A percentile compares a stretch with the other conserved stretches of the same genome.
Evolutionary conservation across 2,888 invertebrate species (phyloP).

Genomic region (Cepaea hortensis): DNA sequence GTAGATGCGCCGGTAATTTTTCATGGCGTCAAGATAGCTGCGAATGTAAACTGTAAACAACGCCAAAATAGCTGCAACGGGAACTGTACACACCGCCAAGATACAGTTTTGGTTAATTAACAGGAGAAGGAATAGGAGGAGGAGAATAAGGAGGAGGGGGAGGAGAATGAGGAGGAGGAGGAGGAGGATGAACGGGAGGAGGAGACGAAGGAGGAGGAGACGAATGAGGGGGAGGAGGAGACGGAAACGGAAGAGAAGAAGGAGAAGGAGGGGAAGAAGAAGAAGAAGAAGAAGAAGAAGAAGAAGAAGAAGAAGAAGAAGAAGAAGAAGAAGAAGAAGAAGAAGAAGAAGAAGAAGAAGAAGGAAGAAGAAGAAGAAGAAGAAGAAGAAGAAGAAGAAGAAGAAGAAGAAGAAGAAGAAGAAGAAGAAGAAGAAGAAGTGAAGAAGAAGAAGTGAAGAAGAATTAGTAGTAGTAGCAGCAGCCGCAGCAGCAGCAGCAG

Average conservation of each 20-base stretch:
- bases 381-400: background rate
- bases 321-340: conserved; percentile 7
- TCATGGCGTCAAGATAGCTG: too few species aligned
- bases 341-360: background rate
- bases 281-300: background rate
- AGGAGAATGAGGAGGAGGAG: conserved; percentile 55
- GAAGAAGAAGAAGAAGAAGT: conserved; percentile 30
- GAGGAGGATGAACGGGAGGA: background rate
- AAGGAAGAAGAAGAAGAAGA: background rate
- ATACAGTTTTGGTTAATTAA: too few species aligned
- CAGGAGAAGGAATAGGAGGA: conserved; percentile 22
- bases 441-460: conserved; percentile 24
- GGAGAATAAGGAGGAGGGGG: conserved; percentile 17
- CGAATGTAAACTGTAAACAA: too few species aligned
- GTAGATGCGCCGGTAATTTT: too few species aligned
- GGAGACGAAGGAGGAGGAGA: background rate
- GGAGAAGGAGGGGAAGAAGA: background rate
- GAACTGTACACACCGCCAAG: too few species aligned
- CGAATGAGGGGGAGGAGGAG: background rate
- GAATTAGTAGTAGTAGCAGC: background rate
- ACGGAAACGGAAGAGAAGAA: background rate
- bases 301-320: background rate
- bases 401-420: conserved; percentile 7
- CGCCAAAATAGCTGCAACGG: too few species aligned
- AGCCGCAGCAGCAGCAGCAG: conserved; percentile 1